phyloP scores from a whole-genome alignment of 1,140 invertebrate species.

The Macrobrachium rosenbergii region DNA sequence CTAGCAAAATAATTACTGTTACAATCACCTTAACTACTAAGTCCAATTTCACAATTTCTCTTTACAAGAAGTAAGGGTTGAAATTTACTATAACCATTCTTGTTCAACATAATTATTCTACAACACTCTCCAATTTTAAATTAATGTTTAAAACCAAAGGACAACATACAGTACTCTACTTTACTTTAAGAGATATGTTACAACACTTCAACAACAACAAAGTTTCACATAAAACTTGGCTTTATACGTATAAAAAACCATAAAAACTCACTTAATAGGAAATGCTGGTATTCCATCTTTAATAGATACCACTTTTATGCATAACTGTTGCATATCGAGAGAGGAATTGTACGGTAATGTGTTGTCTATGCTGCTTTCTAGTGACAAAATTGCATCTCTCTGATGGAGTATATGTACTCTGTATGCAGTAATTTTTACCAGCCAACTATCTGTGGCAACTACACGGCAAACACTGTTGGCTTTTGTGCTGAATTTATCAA shows the following conservation, averaged over 20 bases:
- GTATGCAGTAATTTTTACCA: constrained; percentile 87
- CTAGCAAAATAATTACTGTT: no score
- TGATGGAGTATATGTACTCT: constrained; percentile 82
- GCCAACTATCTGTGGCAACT: constrained; percentile 88
- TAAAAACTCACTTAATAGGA: constrained; percentile 68
- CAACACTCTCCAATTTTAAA: no score
- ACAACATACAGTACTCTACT: no score
- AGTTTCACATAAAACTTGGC: no score
- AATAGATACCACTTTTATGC: constrained; percentile 82
- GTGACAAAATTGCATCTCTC: constrained; percentile 80
- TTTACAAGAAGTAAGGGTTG: no score
- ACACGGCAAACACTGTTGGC: constrained; percentile 79
- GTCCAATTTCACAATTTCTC: no score
- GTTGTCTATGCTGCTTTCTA: constrained; percentile 79
- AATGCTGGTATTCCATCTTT: constrained; percentile 69
- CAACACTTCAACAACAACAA: no score
- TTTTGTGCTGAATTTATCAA: constrained; percentile 82
- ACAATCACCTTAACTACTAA: no score
- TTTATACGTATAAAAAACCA: not conserved
- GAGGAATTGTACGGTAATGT: constrained; percentile 73
- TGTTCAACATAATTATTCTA: no score
- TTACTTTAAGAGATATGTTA: no score
- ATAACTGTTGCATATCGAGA: constrained; percentile 79
- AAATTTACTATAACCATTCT: no score
- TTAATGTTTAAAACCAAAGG: no score